Conservation (phyloP, 2,113 vertebrate species). For the Etia nguti region DNA sequence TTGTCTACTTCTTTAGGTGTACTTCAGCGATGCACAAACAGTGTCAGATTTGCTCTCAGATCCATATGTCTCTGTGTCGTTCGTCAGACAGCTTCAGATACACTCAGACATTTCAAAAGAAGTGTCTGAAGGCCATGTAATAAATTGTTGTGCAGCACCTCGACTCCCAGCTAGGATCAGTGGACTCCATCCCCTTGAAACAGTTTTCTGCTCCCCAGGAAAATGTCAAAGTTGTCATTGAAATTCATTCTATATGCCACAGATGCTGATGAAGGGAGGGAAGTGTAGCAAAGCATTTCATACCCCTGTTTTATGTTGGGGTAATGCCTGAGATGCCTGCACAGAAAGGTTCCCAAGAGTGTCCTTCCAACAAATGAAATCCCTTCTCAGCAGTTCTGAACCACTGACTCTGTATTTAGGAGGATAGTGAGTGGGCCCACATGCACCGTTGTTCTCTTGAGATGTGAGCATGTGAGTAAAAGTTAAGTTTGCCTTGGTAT, state of each 20-base stretch:
- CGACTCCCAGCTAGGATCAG: constrained; percentile 31
- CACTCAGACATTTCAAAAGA: constrained; percentile 25
- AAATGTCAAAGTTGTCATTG: constrained; percentile 65
- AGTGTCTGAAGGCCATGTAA: constrained; percentile 23
- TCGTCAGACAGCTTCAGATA: not conserved
- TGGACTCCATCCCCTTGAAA: constrained; percentile 38
- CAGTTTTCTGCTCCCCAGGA: constrained; percentile 18
- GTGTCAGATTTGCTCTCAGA: not conserved
- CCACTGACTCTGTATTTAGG: constrained; percentile 44
- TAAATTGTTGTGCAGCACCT: constrained; percentile 23
- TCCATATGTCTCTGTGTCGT: not conserved
- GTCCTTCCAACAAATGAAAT: constrained; percentile 53
- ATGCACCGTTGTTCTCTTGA: constrained; percentile 12
- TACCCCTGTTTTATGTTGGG: constrained; percentile 44
- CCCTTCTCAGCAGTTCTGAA: constrained; percentile 56
- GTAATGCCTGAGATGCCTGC: constrained; percentile 18
- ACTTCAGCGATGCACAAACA: not conserved
- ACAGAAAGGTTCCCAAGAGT: constrained; percentile 45
- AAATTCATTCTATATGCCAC: constrained; percentile 53
- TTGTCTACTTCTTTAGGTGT: not conserved
- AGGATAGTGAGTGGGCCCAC: constrained; percentile 25
- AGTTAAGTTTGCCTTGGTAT: not conserved
- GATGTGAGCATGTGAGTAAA: not conserved
- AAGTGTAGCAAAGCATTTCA: constrained; percentile 38
- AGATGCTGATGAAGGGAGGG: constrained; percentile 60